Conservation (phyloP, 1,140 invertebrate genomes). For the Drosophila aff. region DNA sequence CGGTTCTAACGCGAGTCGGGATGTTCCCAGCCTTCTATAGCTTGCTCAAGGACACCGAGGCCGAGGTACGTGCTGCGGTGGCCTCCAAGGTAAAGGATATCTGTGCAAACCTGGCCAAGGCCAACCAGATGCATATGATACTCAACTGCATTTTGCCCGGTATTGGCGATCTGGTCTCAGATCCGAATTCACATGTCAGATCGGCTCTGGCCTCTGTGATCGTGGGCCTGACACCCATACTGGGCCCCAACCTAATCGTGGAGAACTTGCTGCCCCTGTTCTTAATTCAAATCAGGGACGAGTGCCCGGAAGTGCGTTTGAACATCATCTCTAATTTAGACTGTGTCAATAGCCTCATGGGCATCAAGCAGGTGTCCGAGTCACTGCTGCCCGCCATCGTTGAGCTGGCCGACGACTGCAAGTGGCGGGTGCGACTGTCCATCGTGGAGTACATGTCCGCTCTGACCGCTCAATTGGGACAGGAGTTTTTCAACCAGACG, state of each 20-base stretch:
- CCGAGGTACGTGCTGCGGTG: slow-evolving; percentile 98
- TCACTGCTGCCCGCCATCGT: slow-evolving; percentile 99
- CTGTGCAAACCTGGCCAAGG: slow-evolving; percentile 96
- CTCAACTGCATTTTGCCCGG: slow-evolving; percentile 99
- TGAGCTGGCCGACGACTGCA: slow-evolving; percentile 99
- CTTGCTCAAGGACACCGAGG: slow-evolving; percentile 98
- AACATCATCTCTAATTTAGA: slow-evolving; percentile 99
- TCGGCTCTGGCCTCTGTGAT: slow-evolving; percentile 99
- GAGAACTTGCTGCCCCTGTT: slow-evolving; percentile 99
- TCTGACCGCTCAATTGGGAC: slow-evolving; percentile 96
- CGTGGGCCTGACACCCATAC: slow-evolving; percentile 99
- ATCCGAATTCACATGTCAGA: slow-evolving; percentile 99
- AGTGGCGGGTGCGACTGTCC: slow-evolving; percentile 99
- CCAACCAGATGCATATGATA: slow-evolving; percentile 96
- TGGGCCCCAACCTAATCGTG: slow-evolving; percentile 98
- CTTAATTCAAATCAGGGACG: slow-evolving; percentile 98
- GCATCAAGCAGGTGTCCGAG: slow-evolving; percentile 95
- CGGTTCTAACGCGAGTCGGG: slow-evolving; percentile 97
- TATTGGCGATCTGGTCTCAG: slow-evolving; percentile 98
- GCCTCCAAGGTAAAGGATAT: slow-evolving; percentile 98
- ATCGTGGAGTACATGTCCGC: slow-evolving; percentile 98
- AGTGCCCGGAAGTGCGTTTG: slow-evolving; percentile 99
- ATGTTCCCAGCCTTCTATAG: slow-evolving; percentile 97
- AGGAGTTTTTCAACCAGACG: slow-evolving; percentile 99
- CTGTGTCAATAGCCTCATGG: slow-evolving; percentile 98